Conservation (phyloP, 1,140 invertebrate species). For the Drosophila ironensis region DNA sequence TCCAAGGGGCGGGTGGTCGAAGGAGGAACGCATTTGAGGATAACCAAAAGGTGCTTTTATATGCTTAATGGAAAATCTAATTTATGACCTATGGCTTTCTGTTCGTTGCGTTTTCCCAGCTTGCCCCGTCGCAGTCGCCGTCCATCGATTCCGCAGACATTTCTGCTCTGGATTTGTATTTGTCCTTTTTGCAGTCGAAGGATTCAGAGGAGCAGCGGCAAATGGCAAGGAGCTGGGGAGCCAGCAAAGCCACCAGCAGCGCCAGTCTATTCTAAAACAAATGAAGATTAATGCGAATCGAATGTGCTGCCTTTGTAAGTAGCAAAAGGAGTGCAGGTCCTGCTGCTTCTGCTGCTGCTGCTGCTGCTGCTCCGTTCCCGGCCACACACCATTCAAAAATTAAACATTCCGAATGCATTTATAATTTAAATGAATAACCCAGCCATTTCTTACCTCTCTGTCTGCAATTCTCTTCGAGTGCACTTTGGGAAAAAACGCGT, state of each 20-base stretch:
- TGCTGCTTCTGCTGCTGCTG: conserved; percentile 14
- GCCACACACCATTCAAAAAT: conserved; percentile 73
- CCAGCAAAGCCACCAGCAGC: conserved; percentile 36
- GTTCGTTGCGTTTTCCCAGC: conserved; percentile 73
- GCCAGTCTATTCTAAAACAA: conserved; percentile 78
- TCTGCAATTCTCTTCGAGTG: conserved; percentile 6
- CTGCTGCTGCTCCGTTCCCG: conserved; percentile 25
- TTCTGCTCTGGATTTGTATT: conserved; percentile 76
- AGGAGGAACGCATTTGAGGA: conserved; percentile 71
- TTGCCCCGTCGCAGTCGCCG: conserved; percentile 19
- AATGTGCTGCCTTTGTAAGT: conserved; percentile 76
- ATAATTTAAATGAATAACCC: conserved; percentile 80
- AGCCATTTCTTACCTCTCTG: conserved; percentile 49
- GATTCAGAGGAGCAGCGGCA: background rate
- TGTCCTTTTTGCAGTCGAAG: conserved; percentile 66
- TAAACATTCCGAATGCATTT: conserved; percentile 80
- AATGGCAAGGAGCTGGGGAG: conserved; percentile 6
- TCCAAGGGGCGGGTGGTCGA: background rate
- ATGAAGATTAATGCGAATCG: conserved; percentile 80
- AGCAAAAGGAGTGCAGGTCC: conserved; percentile 60
- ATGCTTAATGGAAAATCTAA: conserved; percentile 81
- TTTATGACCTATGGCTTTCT: conserved; percentile 81
- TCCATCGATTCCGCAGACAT: conserved; percentile 73
- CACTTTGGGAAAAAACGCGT: conserved; percentile 11
- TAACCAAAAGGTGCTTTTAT: conserved; percentile 81